Conservation (phyloP, 1,140 invertebrate species). For the Drosophila trapezifrons region DNA sequence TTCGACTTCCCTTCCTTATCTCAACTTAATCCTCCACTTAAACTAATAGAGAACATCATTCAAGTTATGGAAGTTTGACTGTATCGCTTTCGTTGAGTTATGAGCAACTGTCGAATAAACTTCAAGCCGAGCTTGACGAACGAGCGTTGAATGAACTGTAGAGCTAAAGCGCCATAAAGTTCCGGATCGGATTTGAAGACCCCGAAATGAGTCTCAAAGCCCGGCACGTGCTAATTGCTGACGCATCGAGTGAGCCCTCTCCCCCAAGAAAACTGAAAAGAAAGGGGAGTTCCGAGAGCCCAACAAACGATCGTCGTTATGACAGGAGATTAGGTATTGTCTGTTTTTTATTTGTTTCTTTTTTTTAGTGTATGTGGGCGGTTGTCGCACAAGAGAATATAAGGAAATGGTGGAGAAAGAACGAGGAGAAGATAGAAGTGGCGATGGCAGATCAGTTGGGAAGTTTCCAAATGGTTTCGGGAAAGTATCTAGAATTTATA, state of each 20-base stretch:
- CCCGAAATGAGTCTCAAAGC: conserved; percentile 9
- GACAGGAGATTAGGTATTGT: conserved; percentile 44
- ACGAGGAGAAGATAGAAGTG: background rate
- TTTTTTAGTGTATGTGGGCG: conserved; percentile 22
- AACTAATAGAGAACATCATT: too few species aligned
- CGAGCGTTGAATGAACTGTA: conserved; percentile 58
- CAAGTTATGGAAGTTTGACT: background rate
- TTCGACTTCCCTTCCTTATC: too few species aligned
- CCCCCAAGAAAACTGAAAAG: background rate
- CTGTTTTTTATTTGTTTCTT: conserved; percentile 2
- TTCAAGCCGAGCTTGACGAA: conserved; percentile 56
- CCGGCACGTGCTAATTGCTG: conserved; percentile 76
- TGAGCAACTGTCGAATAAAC: conserved; percentile 37
- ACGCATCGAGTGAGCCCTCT: conserved; percentile 50
- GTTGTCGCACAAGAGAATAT: conserved; percentile 18
- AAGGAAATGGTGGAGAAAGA: conserved; percentile 1
- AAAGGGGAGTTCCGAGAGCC: conserved; percentile 23
- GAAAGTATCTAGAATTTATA: conserved; percentile 5
- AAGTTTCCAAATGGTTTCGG: conserved; percentile 14
- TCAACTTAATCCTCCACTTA: too few species aligned
- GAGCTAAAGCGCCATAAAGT: conserved; percentile 70
- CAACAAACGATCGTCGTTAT: conserved; percentile 55
- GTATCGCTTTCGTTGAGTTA: conserved; percentile 14
- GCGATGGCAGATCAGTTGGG: background rate
- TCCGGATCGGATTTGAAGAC: conserved; percentile 56